Conservation (phyloP, 2,888 invertebrate species). For the Germaria angustata region DNA sequence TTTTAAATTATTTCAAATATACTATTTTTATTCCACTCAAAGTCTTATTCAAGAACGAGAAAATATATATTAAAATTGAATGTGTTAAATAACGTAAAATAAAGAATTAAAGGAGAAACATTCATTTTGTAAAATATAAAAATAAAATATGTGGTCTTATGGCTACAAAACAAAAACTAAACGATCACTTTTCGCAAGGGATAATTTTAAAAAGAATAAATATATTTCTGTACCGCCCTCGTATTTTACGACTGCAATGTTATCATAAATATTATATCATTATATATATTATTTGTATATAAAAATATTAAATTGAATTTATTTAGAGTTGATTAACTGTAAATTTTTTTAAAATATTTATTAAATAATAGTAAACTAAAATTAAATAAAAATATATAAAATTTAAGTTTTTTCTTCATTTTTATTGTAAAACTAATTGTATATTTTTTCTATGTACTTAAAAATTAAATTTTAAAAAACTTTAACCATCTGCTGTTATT, state of each 20-base stretch:
- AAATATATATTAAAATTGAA: too few relatives aligned
- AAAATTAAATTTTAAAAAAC: constrained; percentile 25
- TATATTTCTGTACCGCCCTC: background rate
- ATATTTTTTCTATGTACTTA: constrained; percentile 57
- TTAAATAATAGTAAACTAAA: constrained; percentile 5
- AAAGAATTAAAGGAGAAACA: too few relatives aligned
- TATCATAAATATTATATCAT: background rate
- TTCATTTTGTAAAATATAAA: too few relatives aligned
- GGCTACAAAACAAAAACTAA: too few relatives aligned
- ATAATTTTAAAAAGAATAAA: too few relatives aligned
- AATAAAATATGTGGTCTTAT: too few relatives aligned
- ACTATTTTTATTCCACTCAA: too few relatives aligned
- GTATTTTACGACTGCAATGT: background rate
- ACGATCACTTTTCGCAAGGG: too few relatives aligned
- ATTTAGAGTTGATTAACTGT: constrained; percentile 42
- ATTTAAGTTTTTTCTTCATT: constrained; percentile 30
- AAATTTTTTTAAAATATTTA: constrained; percentile 42
- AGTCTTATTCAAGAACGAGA: too few relatives aligned
- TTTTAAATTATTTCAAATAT: too few relatives aligned
- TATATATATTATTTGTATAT: constrained; percentile 16
- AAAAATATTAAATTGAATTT: constrained; percentile 1
- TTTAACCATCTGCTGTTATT: constrained; percentile 62
- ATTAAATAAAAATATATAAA: constrained; percentile 1
- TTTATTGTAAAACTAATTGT: constrained; percentile 31
- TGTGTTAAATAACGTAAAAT: too few relatives aligned